Conservation (phyloP, 1,140 invertebrate species). For the Dreissena polymorpha region DNA sequence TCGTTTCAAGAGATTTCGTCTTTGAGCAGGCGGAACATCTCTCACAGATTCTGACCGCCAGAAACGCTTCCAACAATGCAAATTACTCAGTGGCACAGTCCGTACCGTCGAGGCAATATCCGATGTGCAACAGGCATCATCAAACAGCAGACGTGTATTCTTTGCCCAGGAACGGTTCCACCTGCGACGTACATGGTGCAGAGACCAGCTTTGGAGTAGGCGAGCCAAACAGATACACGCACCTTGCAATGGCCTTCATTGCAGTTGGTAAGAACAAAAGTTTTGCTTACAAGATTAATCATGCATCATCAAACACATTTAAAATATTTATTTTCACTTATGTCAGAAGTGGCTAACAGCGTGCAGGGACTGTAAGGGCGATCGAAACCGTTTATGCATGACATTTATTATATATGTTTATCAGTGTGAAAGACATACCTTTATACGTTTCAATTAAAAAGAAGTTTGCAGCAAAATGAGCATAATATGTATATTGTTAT, state of each 20-base stretch:
- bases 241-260: slow-evolving; percentile 57
- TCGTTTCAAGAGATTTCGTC: slow-evolving; percentile 44
- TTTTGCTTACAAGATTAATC: no score
- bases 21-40: slow-evolving; percentile 14
- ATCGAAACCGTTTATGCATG: no score
- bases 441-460: no score
- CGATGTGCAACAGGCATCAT: slow-evolving; percentile 30
- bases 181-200: slow-evolving; percentile 28
- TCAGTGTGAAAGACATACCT: no score
- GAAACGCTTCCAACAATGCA: not conserved
- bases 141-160: not conserved
- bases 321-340: no score
- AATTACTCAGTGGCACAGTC: not conserved
- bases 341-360: no score
- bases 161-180: not conserved
- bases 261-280: slow-evolving; percentile 40
- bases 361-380: no score
- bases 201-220: slow-evolving; percentile 54
- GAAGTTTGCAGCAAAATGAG: no score
- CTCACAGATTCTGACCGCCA: not conserved
- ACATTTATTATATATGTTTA: no score
- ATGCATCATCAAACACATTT: no score
- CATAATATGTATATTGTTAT: no score
- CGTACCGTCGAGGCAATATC: slow-evolving; percentile 1
- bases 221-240: slow-evolving; percentile 53